These are phyloP conservation scores for Sebastes oblongus DNA, from an alignment of 2,797 vertebrate species.

Conservation along the genomic window DNA sequence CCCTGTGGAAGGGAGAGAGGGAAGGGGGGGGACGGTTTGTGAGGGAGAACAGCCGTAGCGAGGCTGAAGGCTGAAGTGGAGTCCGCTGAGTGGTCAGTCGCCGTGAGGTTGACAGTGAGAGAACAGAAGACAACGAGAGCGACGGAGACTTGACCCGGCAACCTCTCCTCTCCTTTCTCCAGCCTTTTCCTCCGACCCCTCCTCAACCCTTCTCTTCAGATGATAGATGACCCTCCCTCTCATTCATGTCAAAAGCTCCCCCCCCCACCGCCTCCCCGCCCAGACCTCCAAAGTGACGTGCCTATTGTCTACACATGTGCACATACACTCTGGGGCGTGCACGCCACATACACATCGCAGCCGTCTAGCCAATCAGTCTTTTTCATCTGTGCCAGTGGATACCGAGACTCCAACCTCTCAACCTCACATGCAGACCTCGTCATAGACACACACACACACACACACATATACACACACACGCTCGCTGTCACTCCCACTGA, in stretches of 20 bases:
- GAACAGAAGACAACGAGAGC: slow-evolving; percentile 46
- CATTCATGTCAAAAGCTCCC: slow-evolving; percentile 68
- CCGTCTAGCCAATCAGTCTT: slow-evolving; percentile 52
- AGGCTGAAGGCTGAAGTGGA: slow-evolving; percentile 42
- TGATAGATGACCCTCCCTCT: slow-evolving; percentile 80
- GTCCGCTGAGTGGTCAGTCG: slow-evolving; percentile 56
- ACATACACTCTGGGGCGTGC: slow-evolving; percentile 6
- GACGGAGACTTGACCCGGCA: slow-evolving; percentile 66
- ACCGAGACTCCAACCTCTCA: slow-evolving; percentile 25
- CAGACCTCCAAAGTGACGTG: slow-evolving; percentile 57
- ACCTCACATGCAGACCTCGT: slow-evolving; percentile 26
- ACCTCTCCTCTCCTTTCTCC: slow-evolving; percentile 53
- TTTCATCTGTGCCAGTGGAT: slow-evolving; percentile 62
- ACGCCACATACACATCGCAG: neutral
- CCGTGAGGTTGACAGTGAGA: slow-evolving; percentile 44
- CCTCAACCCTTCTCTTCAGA: slow-evolving; percentile 51
- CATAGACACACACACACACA: slow-evolving; percentile 44
- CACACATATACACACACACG: slow-evolving; percentile 29
- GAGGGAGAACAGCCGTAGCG: slow-evolving; percentile 10
- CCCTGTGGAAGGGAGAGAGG: slow-evolving; percentile 12
- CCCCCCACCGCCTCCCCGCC: slow-evolving; percentile 11
- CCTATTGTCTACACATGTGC: slow-evolving; percentile 59
- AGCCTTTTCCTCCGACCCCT: slow-evolving; percentile 42
- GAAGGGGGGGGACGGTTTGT: neutral
- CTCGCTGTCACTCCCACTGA: slow-evolving; percentile 39